These are phyloP conservation scores for Cyclopterus lumpus DNA, from an alignment of 2,797 vertebrate species.

Conservation along the genomic window DNA sequence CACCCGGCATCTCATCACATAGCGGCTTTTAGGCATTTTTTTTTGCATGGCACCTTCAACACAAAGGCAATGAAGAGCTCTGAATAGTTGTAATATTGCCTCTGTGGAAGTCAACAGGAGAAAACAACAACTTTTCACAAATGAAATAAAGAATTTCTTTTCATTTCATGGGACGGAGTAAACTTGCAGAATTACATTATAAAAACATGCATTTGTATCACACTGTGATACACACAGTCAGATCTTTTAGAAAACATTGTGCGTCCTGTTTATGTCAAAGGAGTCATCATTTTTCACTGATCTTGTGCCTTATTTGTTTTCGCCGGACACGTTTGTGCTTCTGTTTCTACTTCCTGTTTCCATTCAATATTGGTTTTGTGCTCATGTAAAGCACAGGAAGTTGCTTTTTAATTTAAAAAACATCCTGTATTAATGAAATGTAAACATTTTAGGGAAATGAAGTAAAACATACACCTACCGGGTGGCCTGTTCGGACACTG, in stretches of 20 bases:
- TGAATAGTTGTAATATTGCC: background rate
- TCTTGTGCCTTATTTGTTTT: background rate
- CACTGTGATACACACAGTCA: background rate
- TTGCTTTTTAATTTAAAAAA: background rate
- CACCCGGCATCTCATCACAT: too few relatives aligned
- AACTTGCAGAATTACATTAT: background rate
- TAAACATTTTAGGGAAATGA: background rate
- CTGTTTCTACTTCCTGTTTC: background rate
- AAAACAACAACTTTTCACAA: background rate
- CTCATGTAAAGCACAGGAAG: background rate
- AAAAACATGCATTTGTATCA: constrained; percentile 13
- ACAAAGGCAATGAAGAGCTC: too few relatives aligned
- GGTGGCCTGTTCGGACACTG: background rate
- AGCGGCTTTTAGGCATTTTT: too few relatives aligned
- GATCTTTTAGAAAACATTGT: background rate
- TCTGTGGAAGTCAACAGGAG: background rate
- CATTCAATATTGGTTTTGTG: background rate
- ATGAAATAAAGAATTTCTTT: background rate
- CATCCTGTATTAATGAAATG: background rate
- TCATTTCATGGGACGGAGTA: background rate
- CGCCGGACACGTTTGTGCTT: background rate
- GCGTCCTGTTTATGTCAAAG: too few relatives aligned
- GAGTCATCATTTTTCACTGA: too few relatives aligned
- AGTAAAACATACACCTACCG: constrained; percentile 4
- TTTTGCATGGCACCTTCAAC: too few relatives aligned